Conservation (phyloP, 2,113 vertebrate genomes). For the Erythrocebus patas region DNA sequence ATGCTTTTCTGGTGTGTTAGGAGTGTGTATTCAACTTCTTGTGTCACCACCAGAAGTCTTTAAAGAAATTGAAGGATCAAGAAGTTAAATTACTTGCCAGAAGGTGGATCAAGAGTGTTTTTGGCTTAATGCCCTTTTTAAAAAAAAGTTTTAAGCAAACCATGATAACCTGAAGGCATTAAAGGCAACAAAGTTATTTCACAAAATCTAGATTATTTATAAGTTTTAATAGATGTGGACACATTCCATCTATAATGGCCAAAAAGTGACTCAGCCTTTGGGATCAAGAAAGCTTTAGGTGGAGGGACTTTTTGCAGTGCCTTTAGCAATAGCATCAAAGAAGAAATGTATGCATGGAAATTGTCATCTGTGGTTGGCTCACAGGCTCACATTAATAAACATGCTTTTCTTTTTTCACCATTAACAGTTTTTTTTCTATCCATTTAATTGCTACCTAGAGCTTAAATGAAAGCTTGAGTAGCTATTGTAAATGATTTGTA, state of each 20-base stretch:
- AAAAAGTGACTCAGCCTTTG: neutral
- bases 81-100: neutral
- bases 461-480: neutral
- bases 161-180: neutral
- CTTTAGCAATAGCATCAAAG: neutral
- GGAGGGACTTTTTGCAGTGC: neutral
- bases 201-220: constrained; percentile 9
- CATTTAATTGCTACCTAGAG: neutral
- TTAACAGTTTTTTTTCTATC: neutral
- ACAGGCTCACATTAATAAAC: neutral
- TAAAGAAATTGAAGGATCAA: neutral
- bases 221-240: neutral
- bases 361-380: neutral
- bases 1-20: neutral
- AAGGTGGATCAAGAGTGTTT: neutral
- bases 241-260: neutral
- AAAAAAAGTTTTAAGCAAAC: neutral
- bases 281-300: neutral
- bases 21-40: neutral
- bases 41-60: neutral
- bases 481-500: neutral
- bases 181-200: neutral
- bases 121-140: neutral
- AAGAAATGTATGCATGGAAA: neutral
- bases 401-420: neutral